Evolutionary conservation across 2,888 invertebrate genomes (phyloP), one percentile per base, ranked within the genome.

Genomic region (Mayetiola destructor): DNA sequence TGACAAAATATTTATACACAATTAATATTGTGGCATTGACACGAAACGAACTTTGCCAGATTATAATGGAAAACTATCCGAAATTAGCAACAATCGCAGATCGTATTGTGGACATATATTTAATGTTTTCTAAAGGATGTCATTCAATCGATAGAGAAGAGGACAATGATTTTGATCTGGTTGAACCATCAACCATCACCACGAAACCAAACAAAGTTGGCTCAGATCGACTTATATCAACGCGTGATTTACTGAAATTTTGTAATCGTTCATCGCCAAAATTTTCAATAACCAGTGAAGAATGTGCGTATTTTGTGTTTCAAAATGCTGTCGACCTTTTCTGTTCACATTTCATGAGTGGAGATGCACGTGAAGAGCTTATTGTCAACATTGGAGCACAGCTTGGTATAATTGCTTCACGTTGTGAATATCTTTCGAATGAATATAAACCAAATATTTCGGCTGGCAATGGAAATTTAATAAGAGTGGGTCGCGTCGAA

Each of bases 241-340:
- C 87, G 0, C 80, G 95, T 63, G 96, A 96, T 76, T 77, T 96
- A 54, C 81, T 95, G 62, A 95, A 94, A 69, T 88, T 93, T 82
- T 95, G 94, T 66, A 76, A 80, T 4, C 77, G 96, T 66, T 81
- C 90, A 5, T 77, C 82, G 12, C 73, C 79, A 14, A 81, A 83
- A 63, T 88, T 88, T 68, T 80, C 85, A 59, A 80, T 87, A 0
- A 78, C 84, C 0, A 85, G 85, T 59, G 59, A 68, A 0, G 73
- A 73, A 59, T 72, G 72, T 60, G 73, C 72, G 2, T 72, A 71
- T 61, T 71, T 69, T 60, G 70, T 73, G 3, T 80, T 91, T 48
- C 87, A 91, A 73, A 90, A 95, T 70, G 90, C 92, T 0, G 78
- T 92, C 21, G 94, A 96, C 67, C 84, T 94, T 60, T 96, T 96